Evolutionary conservation across 2,797 vertebrate species (phyloP).

Genomic region (Characodon lateralis): DNA sequence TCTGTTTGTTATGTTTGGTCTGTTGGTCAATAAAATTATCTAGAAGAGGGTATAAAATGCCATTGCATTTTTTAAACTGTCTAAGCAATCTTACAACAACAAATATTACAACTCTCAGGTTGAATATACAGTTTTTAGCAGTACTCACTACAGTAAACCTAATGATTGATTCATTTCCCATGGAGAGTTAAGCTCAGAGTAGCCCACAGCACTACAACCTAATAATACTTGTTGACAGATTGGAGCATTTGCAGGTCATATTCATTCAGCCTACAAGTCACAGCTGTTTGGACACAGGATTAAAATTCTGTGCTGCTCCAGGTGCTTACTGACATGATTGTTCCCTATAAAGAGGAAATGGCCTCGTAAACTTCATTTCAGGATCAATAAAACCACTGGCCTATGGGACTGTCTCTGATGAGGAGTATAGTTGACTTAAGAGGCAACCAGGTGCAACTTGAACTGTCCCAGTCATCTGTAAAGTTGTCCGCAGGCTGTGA

Average conservation of each 20-base stretch:
- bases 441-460: conserved; percentile 57
- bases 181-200: not conserved
- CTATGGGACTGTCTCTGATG: conserved; percentile 53
- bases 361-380: conserved; percentile 73
- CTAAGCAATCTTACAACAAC: too few species aligned
- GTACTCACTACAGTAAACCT: not conserved
- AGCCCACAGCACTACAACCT: conserved; percentile 7
- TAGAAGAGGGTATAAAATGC: not conserved
- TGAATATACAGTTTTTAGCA: not conserved
- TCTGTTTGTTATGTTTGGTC: not conserved
- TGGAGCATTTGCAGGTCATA: conserved; percentile 39
- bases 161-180: conserved; percentile 19
- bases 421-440: conserved; percentile 53
- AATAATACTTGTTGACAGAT: conserved; percentile 38
- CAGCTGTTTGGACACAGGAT: conserved; percentile 40
- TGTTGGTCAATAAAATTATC: not conserved
- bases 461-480: conserved; percentile 33
- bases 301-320: conserved; percentile 49
- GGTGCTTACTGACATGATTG: conserved; percentile 60
- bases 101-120: not conserved
- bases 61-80: not conserved
- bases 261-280: conserved; percentile 37
- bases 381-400: conserved; percentile 60
- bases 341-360: conserved; percentile 67
- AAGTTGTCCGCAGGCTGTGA: conserved; percentile 9